Evolutionary conservation across 2,888 invertebrate species (phyloP).

Genomic region (Eumerus sabulonum): DNA sequence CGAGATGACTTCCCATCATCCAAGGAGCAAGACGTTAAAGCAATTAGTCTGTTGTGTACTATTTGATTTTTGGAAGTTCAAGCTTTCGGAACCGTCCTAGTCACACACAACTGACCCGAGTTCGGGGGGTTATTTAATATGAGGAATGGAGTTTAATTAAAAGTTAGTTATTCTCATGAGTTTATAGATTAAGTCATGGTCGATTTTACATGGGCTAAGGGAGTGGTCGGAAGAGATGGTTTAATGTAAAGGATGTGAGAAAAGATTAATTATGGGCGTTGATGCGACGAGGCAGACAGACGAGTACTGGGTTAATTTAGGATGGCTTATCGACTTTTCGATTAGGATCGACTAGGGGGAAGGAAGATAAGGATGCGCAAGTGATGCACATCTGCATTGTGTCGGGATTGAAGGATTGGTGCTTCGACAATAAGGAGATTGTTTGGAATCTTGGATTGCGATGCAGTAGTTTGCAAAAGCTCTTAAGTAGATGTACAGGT

Average conservation of each 20-base stretch:
- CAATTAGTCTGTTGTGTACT: conserved; percentile 43
- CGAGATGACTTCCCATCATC: conserved; percentile 1
- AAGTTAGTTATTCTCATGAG: conserved; percentile 45
- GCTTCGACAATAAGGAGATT: too few species aligned
- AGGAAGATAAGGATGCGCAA: too few species aligned
- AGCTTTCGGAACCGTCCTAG: conserved; percentile 17
- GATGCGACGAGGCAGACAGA: conserved; percentile 15
- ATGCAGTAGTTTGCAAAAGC: too few species aligned
- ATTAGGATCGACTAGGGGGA: too few species aligned
- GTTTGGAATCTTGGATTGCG: too few species aligned
- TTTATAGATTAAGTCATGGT: conserved; percentile 32
- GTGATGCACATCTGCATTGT: too few species aligned
- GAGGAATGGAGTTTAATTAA: conserved; percentile 53
- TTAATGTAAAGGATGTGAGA: conserved; percentile 17
- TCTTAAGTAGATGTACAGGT: too few species aligned
- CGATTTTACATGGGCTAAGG: conserved; percentile 11
- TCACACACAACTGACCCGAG: conserved; percentile 28
- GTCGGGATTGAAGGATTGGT: too few species aligned
- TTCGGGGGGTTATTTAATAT: conserved; percentile 57
- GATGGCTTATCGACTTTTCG: conserved; percentile 35
- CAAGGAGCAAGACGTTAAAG: conserved; percentile 45
- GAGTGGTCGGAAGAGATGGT: conserved; percentile 39
- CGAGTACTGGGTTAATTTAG: conserved; percentile 12
- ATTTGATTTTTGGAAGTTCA: conserved; percentile 32
- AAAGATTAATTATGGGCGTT: conserved; percentile 46